Conservation (phyloP, 2,797 vertebrate species). For the Linurgus olivaceus region DNA sequence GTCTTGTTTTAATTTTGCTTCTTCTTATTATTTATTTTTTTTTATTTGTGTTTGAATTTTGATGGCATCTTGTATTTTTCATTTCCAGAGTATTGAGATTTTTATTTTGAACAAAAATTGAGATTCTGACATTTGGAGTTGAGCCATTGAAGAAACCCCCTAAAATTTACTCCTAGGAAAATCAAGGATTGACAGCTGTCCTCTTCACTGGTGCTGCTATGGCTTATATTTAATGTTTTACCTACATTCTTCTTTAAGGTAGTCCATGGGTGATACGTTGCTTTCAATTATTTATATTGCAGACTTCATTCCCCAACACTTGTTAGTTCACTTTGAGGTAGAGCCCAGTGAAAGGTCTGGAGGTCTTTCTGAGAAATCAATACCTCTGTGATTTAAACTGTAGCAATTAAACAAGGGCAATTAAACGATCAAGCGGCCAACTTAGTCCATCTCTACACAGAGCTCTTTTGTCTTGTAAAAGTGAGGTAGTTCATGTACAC, state of each 20-base stretch:
- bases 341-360: background rate
- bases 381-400: background rate
- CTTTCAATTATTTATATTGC: background rate
- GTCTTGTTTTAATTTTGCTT: background rate
- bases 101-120: background rate
- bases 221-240: background rate
- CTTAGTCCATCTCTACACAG: background rate
- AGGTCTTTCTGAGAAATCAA: conserved; percentile 18
- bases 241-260: background rate
- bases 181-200: background rate
- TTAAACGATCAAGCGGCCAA: background rate
- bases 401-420: conserved; percentile 32
- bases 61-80: background rate
- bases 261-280: background rate
- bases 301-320: background rate
- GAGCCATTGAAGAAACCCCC: background rate
- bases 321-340: background rate
- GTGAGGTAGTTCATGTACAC: background rate
- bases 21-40: background rate
- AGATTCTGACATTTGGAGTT: background rate
- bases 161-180: background rate
- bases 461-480: background rate
- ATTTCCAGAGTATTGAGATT: background rate
- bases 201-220: background rate
- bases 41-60: background rate